Evolutionary conservation across 1,140 invertebrate genomes (phyloP).

Genomic region (Lucilia sericata): DNA sequence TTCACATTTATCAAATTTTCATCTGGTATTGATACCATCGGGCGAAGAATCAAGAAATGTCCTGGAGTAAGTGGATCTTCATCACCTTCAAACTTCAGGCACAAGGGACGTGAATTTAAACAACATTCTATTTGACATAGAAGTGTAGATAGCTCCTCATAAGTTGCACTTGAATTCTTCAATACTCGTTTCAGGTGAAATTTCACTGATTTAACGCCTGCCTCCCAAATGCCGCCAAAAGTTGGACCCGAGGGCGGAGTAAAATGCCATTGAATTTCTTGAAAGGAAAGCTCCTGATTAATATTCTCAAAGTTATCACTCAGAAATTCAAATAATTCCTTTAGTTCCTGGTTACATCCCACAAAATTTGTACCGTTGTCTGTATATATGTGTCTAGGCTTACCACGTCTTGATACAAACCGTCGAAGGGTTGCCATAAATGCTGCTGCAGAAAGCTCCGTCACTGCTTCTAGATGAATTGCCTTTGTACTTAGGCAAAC

Average conservation of each 20-base stretch:
- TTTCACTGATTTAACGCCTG: constrained; percentile 51
- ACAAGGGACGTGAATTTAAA: constrained; percentile 55
- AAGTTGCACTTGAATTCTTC: no score
- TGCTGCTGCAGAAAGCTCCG: neutral
- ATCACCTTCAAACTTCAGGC: constrained; percentile 50
- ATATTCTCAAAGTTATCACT: neutral
- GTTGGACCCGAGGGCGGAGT: constrained; percentile 49
- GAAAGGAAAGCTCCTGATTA: neutral
- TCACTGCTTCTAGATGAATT: constrained; percentile 31
- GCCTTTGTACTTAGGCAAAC: constrained; percentile 18
- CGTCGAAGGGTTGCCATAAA: constrained; percentile 24
- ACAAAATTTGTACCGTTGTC: constrained; percentile 51
- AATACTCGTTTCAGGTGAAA: constrained; percentile 50
- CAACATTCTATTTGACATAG: constrained; percentile 54
- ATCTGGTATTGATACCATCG: constrained; percentile 46
- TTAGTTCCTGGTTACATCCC: constrained; percentile 38
- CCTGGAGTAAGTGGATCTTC: constrained; percentile 51
- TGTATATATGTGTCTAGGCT: constrained; percentile 44
- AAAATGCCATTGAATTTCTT: constrained; percentile 46
- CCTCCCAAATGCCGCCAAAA: constrained; percentile 51
- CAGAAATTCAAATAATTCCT: constrained; percentile 14
- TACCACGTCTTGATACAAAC: neutral
- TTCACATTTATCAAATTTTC: neutral
- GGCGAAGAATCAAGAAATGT: constrained; percentile 55
- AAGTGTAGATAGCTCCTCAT: constrained; percentile 56